These are phyloP conservation scores for Dendrocopos noguchii DNA, from an alignment of 2,113 vertebrate species.

Conservation along the genomic window DNA sequence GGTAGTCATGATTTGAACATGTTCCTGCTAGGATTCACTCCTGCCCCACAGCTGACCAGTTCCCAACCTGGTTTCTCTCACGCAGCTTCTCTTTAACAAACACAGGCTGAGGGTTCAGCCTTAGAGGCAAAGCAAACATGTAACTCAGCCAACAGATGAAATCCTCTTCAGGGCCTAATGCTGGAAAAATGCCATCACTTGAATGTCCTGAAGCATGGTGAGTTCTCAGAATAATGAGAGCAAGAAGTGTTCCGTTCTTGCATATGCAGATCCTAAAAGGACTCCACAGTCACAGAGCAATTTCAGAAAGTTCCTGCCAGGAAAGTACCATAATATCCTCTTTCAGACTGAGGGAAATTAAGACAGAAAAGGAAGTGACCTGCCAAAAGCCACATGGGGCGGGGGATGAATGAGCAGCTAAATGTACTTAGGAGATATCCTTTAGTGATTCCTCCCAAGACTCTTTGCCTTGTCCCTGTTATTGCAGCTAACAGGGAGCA, in stretches of 20 bases:
- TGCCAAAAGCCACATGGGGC: background rate
- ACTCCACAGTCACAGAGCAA: background rate
- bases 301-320: background rate
- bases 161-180: background rate
- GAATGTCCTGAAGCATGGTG: background rate
- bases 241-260: background rate
- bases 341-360: background rate
- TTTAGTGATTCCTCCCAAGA: background rate
- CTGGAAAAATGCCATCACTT: background rate
- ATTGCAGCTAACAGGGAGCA: background rate
- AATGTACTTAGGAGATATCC: background rate
- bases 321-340: background rate
- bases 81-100: background rate
- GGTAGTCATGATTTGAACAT: accelerated
- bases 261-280: background rate
- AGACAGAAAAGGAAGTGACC: background rate
- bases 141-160: background rate
- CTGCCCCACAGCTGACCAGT: no score
- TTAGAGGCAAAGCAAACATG: background rate
- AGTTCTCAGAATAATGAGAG: background rate
- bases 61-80: background rate
- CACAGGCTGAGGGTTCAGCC: background rate
- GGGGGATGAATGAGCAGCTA: background rate
- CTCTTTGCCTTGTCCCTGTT: background rate
- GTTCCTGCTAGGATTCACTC: background rate